Conservation (phyloP, 2,113 vertebrate genomes). For the Neotoma lepida region DNA sequence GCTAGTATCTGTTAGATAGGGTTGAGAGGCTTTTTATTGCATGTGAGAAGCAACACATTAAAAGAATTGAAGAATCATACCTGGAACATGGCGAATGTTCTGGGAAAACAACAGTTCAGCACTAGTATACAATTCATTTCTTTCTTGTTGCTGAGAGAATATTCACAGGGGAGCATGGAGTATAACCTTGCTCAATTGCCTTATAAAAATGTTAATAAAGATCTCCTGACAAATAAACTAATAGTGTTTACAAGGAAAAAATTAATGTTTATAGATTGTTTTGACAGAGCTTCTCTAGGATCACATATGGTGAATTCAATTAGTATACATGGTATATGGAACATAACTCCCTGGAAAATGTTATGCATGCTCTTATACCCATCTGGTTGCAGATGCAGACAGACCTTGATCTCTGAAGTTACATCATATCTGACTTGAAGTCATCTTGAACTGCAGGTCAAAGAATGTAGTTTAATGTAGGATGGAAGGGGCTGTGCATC, state of each 20-base stretch:
- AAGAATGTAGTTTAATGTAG: not conserved
- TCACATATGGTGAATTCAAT: slow-evolving; percentile 44
- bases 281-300: slow-evolving; percentile 22
- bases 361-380: not conserved
- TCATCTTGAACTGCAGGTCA: slow-evolving; percentile 17
- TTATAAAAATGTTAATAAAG: slow-evolving; percentile 38
- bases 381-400: slow-evolving; percentile 36
- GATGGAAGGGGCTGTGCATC: not conserved
- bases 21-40: slow-evolving; percentile 26
- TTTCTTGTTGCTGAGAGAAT: not conserved
- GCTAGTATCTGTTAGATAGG: not conserved
- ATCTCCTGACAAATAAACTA: slow-evolving; percentile 4
- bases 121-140: not conserved
- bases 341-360: slow-evolving; percentile 6
- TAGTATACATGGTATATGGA: not conserved
- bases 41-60: not conserved
- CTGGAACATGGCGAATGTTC: not conserved
- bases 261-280: slow-evolving; percentile 2
- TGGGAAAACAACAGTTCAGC: slow-evolving; percentile 12
- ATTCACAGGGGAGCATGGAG: not conserved
- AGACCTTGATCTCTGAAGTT: not conserved
- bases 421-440: not conserved
- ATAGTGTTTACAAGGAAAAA: slow-evolving; percentile 9
- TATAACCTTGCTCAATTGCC: not conserved
- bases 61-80: slow-evolving; percentile 29